These are phyloP conservation scores for Brachionus rotundiformis DNA, from an alignment of 1,140 invertebrate genomes.

Conservation along the genomic window DNA sequence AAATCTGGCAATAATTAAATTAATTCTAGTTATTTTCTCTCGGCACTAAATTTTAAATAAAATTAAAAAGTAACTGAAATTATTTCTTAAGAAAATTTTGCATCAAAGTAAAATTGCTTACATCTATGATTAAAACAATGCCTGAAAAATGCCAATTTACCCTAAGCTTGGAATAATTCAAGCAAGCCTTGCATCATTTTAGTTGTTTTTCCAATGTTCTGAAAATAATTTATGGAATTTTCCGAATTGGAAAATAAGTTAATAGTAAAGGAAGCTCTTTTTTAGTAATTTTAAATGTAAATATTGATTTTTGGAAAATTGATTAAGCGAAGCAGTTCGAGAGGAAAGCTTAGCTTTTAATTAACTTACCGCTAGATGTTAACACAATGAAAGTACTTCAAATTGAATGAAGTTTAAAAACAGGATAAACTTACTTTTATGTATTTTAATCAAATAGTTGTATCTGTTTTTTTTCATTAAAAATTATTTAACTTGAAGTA, in stretches of 20 bases:
- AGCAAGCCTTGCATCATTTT: not conserved
- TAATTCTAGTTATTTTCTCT: not conserved
- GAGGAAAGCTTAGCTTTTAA: not conserved
- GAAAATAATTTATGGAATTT: not conserved
- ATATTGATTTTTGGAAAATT: not conserved
- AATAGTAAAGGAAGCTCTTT: not conserved
- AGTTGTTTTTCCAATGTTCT: not conserved
- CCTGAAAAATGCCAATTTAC: not conserved
- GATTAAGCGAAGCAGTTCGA: not conserved
- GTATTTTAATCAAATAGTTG: not conserved
- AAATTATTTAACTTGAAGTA: not conserved
- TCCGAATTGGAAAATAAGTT: conserved; percentile 1
- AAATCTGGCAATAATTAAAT: not conserved
- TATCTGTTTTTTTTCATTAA: not conserved
- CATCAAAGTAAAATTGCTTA: conserved; percentile 11
- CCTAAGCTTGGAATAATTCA: not conserved
- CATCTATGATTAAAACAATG: conserved; percentile 4
- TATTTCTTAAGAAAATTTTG: not conserved
- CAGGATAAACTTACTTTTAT: not conserved
- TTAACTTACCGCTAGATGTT: not conserved
- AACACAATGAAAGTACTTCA: not conserved
- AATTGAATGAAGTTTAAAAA: no score
- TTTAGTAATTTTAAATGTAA: not conserved
- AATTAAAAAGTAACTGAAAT: not conserved
- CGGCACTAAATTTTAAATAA: not conserved